A percentile compares a stretch with the other conserved stretches of the same genome.
These are phyloP conservation scores for Melipona beecheii DNA, from an alignment of 2,888 invertebrate species.

Conservation along the genomic window DNA sequence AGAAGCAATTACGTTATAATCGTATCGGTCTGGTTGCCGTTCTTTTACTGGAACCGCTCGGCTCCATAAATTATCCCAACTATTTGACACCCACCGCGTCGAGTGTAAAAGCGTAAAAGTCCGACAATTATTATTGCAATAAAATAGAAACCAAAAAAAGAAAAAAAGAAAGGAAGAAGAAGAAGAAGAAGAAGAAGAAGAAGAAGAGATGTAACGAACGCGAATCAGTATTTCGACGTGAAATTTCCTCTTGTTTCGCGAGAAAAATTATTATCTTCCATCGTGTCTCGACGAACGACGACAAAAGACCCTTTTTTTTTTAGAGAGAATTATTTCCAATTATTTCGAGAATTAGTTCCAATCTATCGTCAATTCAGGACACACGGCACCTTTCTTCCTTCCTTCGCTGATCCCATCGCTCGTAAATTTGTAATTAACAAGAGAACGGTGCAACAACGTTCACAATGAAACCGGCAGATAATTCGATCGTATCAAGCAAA, in stretches of 20 bases:
- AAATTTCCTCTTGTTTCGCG: not conserved
- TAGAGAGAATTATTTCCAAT: too few species aligned
- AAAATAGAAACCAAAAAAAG: not conserved
- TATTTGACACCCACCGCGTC: constrained; percentile 25
- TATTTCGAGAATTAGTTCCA: not conserved
- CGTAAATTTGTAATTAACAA: not conserved
- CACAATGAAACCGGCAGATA: not conserved
- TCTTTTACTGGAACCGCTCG: constrained; percentile 19
- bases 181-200: too few species aligned
- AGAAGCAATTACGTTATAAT: constrained; percentile 43
- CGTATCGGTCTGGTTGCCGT: constrained; percentile 28
- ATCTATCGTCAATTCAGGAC: not conserved
- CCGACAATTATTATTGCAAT: not conserved
- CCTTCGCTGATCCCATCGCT: not conserved
- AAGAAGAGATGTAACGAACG: not conserved
- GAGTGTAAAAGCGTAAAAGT: constrained; percentile 5
- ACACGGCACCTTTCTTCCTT: not conserved
- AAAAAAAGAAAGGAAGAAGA: too few species aligned
- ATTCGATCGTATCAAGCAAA: constrained; percentile 16
- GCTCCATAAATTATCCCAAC: constrained; percentile 33
- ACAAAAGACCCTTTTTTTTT: not conserved
- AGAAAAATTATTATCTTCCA: not conserved
- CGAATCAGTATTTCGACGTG: not conserved
- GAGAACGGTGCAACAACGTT: not conserved
- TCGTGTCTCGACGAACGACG: not conserved